Evolutionary conservation across 1,140 invertebrate genomes (phyloP).

Genomic region (Lamellibrachia luymesi): DNA sequence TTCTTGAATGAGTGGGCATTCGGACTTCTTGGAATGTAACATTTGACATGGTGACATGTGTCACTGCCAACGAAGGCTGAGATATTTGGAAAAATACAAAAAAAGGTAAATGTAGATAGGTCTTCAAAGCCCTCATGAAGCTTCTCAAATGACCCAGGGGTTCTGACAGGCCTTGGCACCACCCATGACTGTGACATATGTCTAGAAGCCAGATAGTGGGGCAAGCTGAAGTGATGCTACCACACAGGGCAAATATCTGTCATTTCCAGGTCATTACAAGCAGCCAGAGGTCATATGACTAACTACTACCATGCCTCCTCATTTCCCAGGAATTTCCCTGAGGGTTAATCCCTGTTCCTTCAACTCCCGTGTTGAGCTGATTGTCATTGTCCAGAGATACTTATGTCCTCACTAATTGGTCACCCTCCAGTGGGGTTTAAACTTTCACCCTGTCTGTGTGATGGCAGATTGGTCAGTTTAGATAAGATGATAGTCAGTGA

Average conservation of each 20-base stretch:
- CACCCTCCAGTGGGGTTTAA: not conserved
- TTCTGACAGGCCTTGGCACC: too few relatives aligned
- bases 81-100: too few relatives aligned
- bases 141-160: too few relatives aligned
- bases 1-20: too few relatives aligned
- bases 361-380: not conserved
- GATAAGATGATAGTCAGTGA: not conserved
- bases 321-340: not conserved
- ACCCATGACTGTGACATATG: not conserved
- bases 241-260: not conserved
- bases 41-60: too few relatives aligned
- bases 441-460: not conserved
- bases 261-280: not conserved
- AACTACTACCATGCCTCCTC: not conserved
- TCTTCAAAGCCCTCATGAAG: too few relatives aligned
- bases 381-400: not conserved
- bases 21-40: too few relatives aligned
- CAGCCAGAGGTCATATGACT: not conserved
- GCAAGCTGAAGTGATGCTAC: not conserved
- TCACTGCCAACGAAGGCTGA: too few relatives aligned
- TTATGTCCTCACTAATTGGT: not conserved
- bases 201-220: not conserved
- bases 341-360: not conserved
- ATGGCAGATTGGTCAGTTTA: not conserved
- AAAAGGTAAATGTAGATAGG: too few relatives aligned